Percentiles rank a stretch among this genome's conserved stretches.
These are phyloP conservation scores for Thelaira solivaga DNA, from an alignment of 2,888 invertebrate species.

Conservation along the genomic window DNA sequence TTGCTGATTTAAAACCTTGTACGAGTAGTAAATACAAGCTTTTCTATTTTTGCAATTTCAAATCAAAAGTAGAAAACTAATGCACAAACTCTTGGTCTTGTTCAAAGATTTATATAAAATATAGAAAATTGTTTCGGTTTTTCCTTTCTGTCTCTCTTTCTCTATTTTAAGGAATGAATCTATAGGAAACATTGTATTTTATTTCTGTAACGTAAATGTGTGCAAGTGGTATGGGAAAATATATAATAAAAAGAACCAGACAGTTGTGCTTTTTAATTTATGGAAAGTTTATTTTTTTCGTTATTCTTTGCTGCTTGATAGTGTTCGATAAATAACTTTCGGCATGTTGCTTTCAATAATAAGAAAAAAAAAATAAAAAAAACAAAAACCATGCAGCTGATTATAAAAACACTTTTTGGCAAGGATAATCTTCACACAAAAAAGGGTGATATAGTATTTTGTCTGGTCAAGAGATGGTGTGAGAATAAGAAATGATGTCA, in stretches of 20 bases:
- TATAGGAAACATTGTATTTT: not conserved
- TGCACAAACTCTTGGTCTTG: slow-evolving; percentile 6
- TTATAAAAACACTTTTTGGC: not conserved
- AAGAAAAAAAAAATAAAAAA: not conserved
- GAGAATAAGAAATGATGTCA: not conserved
- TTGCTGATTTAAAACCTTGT: not conserved
- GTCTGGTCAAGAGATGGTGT: not conserved
- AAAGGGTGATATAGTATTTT: not conserved
- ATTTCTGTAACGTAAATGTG: not conserved
- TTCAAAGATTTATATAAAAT: slow-evolving; percentile 9
- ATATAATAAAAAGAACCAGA: slow-evolving; percentile 8
- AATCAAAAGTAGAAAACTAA: slow-evolving; percentile 3
- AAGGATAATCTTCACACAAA: not conserved
- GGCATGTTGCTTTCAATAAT: slow-evolving; percentile 18
- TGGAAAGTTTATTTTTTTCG: slow-evolving; percentile 12
- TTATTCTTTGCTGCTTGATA: slow-evolving; percentile 10
- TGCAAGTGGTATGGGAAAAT: slow-evolving; percentile 12
- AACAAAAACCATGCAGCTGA: no score
- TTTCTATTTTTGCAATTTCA: not conserved
- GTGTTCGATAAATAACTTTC: slow-evolving; percentile 34
- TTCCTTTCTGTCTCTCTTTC: no score
- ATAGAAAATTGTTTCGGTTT: not conserved
- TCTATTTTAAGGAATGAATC: no score
- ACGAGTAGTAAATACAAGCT: no score
- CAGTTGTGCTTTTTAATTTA: slow-evolving; percentile 6